Base-by-base conservation (phyloP, 1,140 invertebrate genomes). In the Drosophila lini region DNA sequence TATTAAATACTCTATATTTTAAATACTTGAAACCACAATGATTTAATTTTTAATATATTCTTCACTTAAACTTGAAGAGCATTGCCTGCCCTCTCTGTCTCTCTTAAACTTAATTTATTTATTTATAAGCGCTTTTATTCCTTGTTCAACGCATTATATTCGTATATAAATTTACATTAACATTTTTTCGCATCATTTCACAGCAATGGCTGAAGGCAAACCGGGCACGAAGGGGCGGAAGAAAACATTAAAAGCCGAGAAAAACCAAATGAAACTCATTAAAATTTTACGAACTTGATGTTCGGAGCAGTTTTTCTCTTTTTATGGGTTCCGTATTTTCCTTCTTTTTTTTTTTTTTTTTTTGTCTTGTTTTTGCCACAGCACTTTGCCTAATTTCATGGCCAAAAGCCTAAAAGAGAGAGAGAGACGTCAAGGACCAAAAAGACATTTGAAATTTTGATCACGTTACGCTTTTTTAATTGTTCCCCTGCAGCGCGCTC, bases 401-500 rank as follows among this genome's bases (percentile, higher is more conserved):
- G 58, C 44, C 52, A 71, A 74, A 50, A 41, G 71, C 50, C 70
- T 64, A 64, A 74, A 50, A 74, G 69, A 52, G 62, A 65, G 62
- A 65, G 56, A 71, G 58, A 68, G 68, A 75, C 69, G 78, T 81
- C 82, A 88, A 86, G 82, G 82, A 83, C 83, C 80, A 71, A 80
- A 77, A 82, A 71, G 74, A 84, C 79, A 88, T 88, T 88, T 79
- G 59, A 78, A 89, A 88, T 88, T 89, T 88, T 89, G 84, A 88
- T 88, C 84, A 88, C 84, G 84, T 88, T 89, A 88, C 77, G 74
- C 65, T 84, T 89, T 89, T 89, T 88, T 88, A 88, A 88, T 88
- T 88, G 84, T 88, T 89, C 84, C 84, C 84, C 81, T 84, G 84
- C 84, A 84, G 84, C 77, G 69, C 67, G 62, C 80, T 75, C 84